Evolutionary conservation across 2,113 vertebrate species (phyloP), one percentile per base, ranked within the genome.

Genomic region (Heterochromis multidens): DNA sequence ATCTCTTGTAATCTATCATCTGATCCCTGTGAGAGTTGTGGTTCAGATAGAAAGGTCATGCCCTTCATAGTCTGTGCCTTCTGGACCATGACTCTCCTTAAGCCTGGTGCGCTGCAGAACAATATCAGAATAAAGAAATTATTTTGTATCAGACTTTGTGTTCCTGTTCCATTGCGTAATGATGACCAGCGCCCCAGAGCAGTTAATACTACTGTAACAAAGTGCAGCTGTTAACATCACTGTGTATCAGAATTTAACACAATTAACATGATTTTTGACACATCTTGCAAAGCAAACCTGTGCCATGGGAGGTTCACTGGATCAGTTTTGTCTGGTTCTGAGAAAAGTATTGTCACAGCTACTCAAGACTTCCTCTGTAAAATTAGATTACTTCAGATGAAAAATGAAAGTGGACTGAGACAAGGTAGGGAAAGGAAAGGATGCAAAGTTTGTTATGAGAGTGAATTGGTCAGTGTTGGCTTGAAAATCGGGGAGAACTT

Each of bases 1-100:
- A 93, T 86, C 86, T 89, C 79, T 57, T 87, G 74, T 85, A 88
- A 85, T 88, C 79, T 90, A 14, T 81, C 3, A 8, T 80, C 43
- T 89, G 67, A 86, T 81, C 57, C 72, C 52, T 65, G 74, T 78
- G 81, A 74, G 70, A 83, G 58, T 85, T 37, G 13, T 79, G 78
- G 43, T 60, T 61, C 63, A 63, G 65, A 80, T 84, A 70, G 60
- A 87, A 87, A 91, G 80, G 79, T 52, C 49, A 19, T 76, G 84
- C 72, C 76, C 63, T 17, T 82, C 1, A 5, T 82, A 62, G 23
- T 87, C 16, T 79, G 33, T 82, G 49, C 76, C n/a, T 57, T 29
- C 29, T 83, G 74, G 52, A 59, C 19, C 12, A 31, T 57, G 57
- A 76, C 7, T 21, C 54, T 62, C 40, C 57, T 49, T 88, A 82